phyloP scores from a whole-genome alignment of 2,797 vertebrate species.

The Channa striata region DNA sequence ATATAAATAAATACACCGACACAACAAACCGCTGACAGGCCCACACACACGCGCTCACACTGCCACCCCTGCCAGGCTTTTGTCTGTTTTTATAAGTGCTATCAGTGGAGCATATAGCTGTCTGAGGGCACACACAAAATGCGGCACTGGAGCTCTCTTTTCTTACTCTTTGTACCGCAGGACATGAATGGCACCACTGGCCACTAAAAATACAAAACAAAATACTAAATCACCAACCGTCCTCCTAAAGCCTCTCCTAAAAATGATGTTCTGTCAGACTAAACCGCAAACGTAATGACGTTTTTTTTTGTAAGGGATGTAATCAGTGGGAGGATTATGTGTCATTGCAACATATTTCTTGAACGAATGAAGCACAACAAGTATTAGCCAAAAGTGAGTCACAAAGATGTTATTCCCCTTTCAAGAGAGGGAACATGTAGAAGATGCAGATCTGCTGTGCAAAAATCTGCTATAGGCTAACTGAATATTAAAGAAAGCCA shows the following conservation, averaged over 20 bases:
- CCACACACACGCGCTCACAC: constrained; percentile 18
- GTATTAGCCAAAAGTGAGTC: too few relatives aligned
- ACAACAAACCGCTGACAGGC: constrained; percentile 23
- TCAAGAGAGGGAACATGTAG: too few relatives aligned
- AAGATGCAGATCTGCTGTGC: too few relatives aligned
- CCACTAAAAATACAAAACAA: constrained; percentile 37
- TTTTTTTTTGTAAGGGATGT: too few relatives aligned
- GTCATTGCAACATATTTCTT: too few relatives aligned
- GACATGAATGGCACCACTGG: constrained; percentile 39
- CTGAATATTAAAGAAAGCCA: too few relatives aligned
- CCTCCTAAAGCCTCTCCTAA: constrained; percentile 14
- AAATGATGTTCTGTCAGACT: too few relatives aligned
- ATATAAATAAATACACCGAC: constrained; percentile 12
- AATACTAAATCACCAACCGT: constrained; percentile 12
- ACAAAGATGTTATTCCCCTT: too few relatives aligned
- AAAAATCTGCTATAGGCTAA: too few relatives aligned
- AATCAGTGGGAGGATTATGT: too few relatives aligned
- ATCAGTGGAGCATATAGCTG: constrained; percentile 44
- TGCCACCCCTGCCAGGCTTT: constrained; percentile 24
- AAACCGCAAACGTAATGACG: too few relatives aligned
- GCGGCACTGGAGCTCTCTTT: constrained; percentile 4
- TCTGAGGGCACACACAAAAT: constrained; percentile 46
- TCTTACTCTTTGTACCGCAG: constrained; percentile 21
- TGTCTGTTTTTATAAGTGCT: constrained; percentile 44
- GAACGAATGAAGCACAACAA: too few relatives aligned